These are phyloP conservation scores for Galeopterus variegatus DNA, from an alignment of 2,113 vertebrate species.

Conservation along the genomic window DNA sequence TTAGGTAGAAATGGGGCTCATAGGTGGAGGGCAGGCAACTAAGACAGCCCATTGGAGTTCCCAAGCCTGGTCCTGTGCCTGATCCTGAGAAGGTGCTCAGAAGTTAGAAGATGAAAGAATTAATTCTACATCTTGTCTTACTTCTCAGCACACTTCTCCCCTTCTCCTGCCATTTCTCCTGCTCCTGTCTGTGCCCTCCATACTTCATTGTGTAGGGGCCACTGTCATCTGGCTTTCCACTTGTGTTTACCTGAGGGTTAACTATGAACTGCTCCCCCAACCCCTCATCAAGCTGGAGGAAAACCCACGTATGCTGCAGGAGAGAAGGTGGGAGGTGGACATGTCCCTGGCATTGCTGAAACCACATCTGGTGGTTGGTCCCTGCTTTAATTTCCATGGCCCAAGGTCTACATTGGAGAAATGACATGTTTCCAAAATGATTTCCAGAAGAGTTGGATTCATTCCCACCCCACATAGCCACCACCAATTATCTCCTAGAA, in stretches of 20 bases:
- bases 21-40: not conserved
- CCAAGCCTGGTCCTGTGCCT: not conserved
- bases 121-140: not conserved
- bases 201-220: not conserved
- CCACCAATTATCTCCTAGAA: not conserved
- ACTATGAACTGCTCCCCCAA: not conserved
- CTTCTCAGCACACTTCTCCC: no score
- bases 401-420: fast-evolving
- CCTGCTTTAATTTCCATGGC: no score
- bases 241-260: fast-evolving
- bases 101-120: not conserved
- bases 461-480: not conserved
- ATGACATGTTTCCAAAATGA: not conserved
- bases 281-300: not conserved
- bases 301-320: no score
- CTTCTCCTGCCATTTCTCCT: not conserved
- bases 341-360: not conserved
- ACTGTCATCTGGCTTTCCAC: fast-evolving
- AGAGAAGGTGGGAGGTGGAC: no score
- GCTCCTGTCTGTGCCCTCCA: fast-evolving
- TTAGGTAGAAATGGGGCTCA: no score
- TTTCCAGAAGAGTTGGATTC: not conserved
- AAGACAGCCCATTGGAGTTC: fast-evolving
- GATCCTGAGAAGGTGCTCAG: not conserved
- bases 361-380: not conserved